Percentiles rank a stretch among this genome's conserved stretches.
phyloP scores from a whole-genome alignment of 2,113 vertebrate genomes.

The Clarias macrocephalus region DNA sequence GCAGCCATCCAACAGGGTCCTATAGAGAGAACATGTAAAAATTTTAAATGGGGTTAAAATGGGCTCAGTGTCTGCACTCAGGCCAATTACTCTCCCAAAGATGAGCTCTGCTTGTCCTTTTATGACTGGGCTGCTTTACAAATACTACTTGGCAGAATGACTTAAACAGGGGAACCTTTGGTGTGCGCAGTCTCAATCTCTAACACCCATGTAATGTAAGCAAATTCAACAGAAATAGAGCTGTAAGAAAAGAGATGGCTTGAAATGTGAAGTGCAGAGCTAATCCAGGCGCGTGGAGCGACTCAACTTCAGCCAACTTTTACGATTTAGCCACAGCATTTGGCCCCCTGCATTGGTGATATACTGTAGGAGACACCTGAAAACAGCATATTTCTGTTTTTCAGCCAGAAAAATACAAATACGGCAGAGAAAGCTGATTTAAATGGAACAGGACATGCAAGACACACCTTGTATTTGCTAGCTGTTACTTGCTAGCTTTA shows the following conservation, averaged over 20 bases:
- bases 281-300: not conserved
- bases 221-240: constrained; percentile 38
- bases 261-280: constrained; percentile 12
- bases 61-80: not conserved
- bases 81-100: not conserved
- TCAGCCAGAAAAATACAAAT: not conserved
- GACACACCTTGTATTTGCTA: not conserved
- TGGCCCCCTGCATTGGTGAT: not conserved
- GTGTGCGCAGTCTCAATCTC: constrained; percentile 32
- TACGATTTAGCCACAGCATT: not conserved
- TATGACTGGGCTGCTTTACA: constrained; percentile 28
- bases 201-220: constrained; percentile 40
- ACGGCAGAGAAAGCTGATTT: not conserved
- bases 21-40: constrained; percentile 36
- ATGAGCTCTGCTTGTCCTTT: constrained; percentile 36
- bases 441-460: not conserved
- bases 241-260: constrained; percentile 15
- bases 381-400: not conserved
- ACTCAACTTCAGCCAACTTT: not conserved
- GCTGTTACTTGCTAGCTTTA: not conserved
- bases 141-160: constrained; percentile 36
- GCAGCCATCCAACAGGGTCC: not conserved
- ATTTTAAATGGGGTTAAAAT: constrained; percentile 24
- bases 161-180: constrained; percentile 23
- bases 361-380: not conserved